Evolutionary conservation across 2,113 vertebrate genomes (phyloP).

Genomic region (Microtus pennsylvanicus): DNA sequence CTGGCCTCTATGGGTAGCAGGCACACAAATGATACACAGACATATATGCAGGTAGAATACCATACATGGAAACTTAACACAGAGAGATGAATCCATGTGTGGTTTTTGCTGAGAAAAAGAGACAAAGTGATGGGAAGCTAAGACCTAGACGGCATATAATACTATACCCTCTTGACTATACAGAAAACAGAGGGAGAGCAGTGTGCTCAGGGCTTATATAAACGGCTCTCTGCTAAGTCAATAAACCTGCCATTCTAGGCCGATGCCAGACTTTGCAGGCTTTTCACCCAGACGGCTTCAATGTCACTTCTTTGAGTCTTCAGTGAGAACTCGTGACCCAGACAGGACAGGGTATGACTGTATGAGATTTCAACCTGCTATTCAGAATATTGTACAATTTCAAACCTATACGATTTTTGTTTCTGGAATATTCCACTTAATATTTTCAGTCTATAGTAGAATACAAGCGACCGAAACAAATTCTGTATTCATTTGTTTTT

Average conservation of each 20-base stretch:
- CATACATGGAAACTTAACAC: background rate
- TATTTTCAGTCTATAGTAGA: background rate
- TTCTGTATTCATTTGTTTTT: background rate
- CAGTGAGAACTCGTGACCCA: background rate
- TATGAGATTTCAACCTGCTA: background rate
- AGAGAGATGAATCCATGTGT: background rate
- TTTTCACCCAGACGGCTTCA: background rate
- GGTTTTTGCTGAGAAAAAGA: background rate
- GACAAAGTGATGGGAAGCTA: background rate
- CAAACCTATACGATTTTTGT: background rate
- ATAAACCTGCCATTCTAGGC: background rate
- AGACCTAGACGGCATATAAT: no score
- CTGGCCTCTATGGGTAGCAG: background rate
- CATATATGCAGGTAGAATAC: background rate
- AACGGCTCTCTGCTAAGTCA: background rate
- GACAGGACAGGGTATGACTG: background rate
- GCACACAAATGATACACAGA: background rate
- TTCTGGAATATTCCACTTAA: background rate
- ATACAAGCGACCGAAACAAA: background rate
- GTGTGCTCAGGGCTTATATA: background rate
- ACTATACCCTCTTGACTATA: background rate
- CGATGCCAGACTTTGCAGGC: background rate
- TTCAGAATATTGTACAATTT: background rate
- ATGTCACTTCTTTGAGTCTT: background rate
- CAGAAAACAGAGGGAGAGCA: background rate